A percentile compares a stretch with the other conserved stretches of the same genome.
Evolutionary conservation across 2,113 vertebrate species (phyloP).

Genomic region (Python bivittatus): DNA sequence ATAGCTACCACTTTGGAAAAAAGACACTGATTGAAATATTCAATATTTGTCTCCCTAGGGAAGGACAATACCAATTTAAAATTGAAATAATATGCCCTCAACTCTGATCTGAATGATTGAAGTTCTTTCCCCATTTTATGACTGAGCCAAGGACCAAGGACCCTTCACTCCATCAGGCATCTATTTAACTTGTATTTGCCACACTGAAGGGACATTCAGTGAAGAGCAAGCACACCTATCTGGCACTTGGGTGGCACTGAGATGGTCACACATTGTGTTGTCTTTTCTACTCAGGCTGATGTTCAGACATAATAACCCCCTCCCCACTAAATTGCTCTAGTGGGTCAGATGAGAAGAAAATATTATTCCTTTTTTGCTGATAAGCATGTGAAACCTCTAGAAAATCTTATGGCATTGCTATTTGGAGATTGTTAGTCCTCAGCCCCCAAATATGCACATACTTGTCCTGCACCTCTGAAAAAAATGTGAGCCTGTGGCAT

Average conservation of each 20-base stretch:
- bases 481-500: neutral
- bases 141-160: neutral
- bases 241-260: neutral
- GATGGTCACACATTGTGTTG: neutral
- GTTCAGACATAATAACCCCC: neutral
- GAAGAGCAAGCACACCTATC: neutral
- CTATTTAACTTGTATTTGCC: neutral
- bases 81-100: neutral
- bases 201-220: neutral
- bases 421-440: neutral
- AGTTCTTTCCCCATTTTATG: neutral
- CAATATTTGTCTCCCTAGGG: neutral
- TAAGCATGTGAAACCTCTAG: neutral
- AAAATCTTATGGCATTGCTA: neutral
- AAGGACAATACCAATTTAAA: neutral
- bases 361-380: neutral
- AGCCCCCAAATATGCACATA: neutral
- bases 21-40: neutral
- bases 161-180: neutral
- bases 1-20: neutral
- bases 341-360: neutral
- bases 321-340: neutral
- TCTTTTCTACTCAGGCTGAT: neutral
- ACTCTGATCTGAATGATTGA: neutral
- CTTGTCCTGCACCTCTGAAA: neutral